phyloP scores from a whole-genome alignment of 1,140 invertebrate species.

The Scaptodrosophila lebanonensis region DNA sequence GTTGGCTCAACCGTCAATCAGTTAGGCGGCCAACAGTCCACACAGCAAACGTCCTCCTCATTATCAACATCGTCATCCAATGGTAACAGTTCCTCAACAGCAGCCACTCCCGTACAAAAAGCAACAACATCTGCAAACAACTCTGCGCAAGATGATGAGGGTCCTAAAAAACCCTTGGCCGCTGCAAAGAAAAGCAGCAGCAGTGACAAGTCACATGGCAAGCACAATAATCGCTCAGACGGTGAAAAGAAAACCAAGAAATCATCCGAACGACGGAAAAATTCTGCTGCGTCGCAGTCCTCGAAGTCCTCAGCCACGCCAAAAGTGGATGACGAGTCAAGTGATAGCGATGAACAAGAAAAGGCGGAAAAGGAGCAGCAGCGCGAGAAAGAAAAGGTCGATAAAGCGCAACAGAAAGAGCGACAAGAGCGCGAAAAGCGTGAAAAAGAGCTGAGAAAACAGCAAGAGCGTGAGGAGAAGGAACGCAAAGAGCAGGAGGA shows the following conservation, averaged over 20 bases:
- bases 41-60: slow-evolving; percentile 7
- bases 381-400: slow-evolving; percentile 34
- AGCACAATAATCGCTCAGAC: slow-evolving; percentile 65
- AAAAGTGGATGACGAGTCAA: slow-evolving; percentile 58
- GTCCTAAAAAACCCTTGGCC: slow-evolving; percentile 23
- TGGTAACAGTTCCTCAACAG: slow-evolving; percentile 72
- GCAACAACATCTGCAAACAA: slow-evolving; percentile 40
- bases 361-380: slow-evolving; percentile 49
- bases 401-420: slow-evolving; percentile 20
- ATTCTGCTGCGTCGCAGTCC: slow-evolving; percentile 48
- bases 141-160: slow-evolving; percentile 39
- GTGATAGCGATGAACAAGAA: slow-evolving; percentile 50
- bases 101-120: slow-evolving; percentile 57
- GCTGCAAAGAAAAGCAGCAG: not conserved
- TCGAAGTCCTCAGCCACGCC: slow-evolving; percentile 57
- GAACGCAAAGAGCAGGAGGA: slow-evolving; percentile 23
- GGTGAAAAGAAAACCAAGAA: slow-evolving; percentile 57
- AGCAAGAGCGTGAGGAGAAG: slow-evolving; percentile 64
- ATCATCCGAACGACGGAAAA: slow-evolving; percentile 62
- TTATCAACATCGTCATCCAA: slow-evolving; percentile 35
- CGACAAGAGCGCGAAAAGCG: slow-evolving; percentile 55
- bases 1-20: slow-evolving; percentile 57
- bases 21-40: slow-evolving; percentile 3
- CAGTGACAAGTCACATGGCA: slow-evolving; percentile 33
- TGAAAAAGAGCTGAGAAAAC: slow-evolving; percentile 50